Conservation (phyloP, 2,113 vertebrate genomes). For the mouse (Mus musculus) region GRCm39 chr7:65931501-65932000, state of each 20-base stretch:
- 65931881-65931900: rapidly evolving
- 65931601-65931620: background rate
- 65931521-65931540: constrained; percentile 49
- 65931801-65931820: background rate
- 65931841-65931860: rapidly evolving
- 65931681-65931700: background rate
- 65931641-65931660: background rate
- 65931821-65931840: no score
- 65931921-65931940: constrained; percentile 97
- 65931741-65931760: background rate
- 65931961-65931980: constrained; percentile 93
- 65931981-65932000: constrained; percentile 96
- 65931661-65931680: background rate
- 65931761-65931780: background rate
- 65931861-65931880: rapidly evolving
- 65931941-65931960: constrained; percentile 93
- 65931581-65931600: background rate
- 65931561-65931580: background rate
- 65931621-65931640: rapidly evolving
- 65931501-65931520: constrained; percentile 96
- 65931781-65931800: background rate
- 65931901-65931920: constrained; percentile 78
- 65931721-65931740: rapidly evolving
- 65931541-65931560: rapidly evolving
- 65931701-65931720: background rate